phyloP scores from a whole-genome alignment of 2,797 vertebrate species.

The Pachyuromys duprasi region DNA sequence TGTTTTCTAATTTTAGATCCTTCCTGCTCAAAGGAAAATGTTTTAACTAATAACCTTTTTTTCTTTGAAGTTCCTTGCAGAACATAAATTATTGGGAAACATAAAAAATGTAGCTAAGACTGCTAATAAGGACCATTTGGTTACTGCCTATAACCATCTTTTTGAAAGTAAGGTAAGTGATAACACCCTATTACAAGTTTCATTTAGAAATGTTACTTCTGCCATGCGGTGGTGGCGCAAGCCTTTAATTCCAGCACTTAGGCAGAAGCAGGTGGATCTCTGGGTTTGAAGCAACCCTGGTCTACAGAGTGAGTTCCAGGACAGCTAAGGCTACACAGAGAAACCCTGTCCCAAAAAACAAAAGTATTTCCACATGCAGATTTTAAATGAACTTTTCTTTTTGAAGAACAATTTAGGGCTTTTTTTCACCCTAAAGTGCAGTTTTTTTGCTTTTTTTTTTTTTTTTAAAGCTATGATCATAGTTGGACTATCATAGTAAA shows the following conservation, averaged over 20 bases:
- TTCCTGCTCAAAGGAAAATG: slow-evolving; percentile 24
- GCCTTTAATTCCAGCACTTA: too few species aligned
- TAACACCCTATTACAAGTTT: not conserved
- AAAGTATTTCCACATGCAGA: not conserved
- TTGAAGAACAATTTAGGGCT: slow-evolving; percentile 26
- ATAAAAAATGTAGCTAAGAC: slow-evolving; percentile 98
- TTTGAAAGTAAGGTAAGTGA: slow-evolving; percentile 94
- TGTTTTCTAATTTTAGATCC: slow-evolving; percentile 14
- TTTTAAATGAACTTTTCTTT: slow-evolving; percentile 46
- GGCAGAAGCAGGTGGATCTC: too few species aligned
- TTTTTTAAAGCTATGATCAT: not conserved
- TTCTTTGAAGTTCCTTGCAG: slow-evolving; percentile 93
- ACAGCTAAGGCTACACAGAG: too few species aligned
- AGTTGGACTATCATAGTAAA: slow-evolving; percentile 45
- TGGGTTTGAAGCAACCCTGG: too few species aligned
- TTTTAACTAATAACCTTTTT: slow-evolving; percentile 56
- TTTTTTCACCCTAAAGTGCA: slow-evolving; percentile 37
- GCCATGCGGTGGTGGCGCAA: too few species aligned
- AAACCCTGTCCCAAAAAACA: too few species aligned
- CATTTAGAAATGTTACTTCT: slow-evolving; percentile 33
- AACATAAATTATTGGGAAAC: slow-evolving; percentile 96
- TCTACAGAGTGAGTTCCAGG: too few species aligned
- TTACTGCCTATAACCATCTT: slow-evolving; percentile 93
- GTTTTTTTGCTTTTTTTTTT: not conserved
- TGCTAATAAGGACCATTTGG: slow-evolving; percentile 96